Percentiles rank a stretch among this genome's conserved stretches.
phyloP scores from a whole-genome alignment of 2,888 invertebrate genomes.

The Acrobasis suavella region DNA sequence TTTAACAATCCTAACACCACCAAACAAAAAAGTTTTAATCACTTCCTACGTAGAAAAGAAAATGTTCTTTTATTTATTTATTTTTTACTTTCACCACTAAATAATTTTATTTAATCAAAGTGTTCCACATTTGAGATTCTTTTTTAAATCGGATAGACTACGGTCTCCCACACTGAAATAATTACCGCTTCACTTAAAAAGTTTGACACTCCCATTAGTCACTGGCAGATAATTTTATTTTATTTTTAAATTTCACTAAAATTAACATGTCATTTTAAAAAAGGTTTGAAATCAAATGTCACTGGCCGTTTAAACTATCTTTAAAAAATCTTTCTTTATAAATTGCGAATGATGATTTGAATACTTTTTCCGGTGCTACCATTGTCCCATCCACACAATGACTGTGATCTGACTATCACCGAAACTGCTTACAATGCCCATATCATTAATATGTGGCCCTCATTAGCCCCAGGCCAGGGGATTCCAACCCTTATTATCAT shows the following conservation, averaged over 20 bases:
- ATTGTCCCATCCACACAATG: constrained; percentile 37
- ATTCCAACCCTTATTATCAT: constrained; percentile 30
- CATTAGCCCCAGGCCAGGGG: constrained; percentile 25
- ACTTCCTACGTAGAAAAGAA: too few species aligned
- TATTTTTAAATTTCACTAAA: not conserved
- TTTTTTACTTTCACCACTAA: too few species aligned
- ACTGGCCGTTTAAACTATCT: constrained; percentile 1
- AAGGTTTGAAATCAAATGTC: not conserved
- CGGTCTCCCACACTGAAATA: too few species aligned
- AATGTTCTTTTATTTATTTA: too few species aligned
- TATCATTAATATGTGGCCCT: constrained; percentile 31
- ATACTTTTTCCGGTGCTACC: constrained; percentile 35
- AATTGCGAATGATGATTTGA: constrained; percentile 1
- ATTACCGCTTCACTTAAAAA: too few species aligned
- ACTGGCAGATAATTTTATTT: too few species aligned
- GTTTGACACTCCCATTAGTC: too few species aligned
- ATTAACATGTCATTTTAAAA: too few species aligned
- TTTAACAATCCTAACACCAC: not conserved
- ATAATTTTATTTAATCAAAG: too few species aligned
- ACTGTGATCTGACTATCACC: constrained; percentile 44
- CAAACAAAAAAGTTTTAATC: too few species aligned
- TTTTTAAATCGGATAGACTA: too few species aligned
- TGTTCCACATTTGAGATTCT: too few species aligned
- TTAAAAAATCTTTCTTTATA: constrained; percentile 9
- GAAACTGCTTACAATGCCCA: constrained; percentile 43